Evolutionary conservation across 2,888 invertebrate species (phyloP).

Genomic region (Crocallis elinguaria): DNA sequence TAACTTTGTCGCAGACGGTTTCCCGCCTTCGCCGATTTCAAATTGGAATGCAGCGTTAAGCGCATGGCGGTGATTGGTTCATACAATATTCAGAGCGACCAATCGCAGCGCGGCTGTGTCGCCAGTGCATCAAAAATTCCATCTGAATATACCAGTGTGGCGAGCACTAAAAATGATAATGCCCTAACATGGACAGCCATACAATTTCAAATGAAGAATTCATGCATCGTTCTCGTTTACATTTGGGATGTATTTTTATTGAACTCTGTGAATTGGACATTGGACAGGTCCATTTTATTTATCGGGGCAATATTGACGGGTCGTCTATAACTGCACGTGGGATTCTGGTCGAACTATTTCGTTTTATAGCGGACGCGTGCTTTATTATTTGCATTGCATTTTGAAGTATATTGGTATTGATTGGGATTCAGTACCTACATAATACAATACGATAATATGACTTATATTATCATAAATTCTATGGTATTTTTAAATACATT

Average conservation of each 20-base stretch:
- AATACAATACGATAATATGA: too few relatives aligned
- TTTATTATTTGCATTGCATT: slow-evolving; percentile 29
- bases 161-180: slow-evolving; percentile 85
- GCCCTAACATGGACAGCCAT: slow-evolving; percentile 79
- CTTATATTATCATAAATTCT: too few relatives aligned
- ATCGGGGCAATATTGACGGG: slow-evolving; percentile 52
- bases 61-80: slow-evolving; percentile 82
- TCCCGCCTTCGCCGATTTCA: slow-evolving; percentile 80
- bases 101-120: slow-evolving; percentile 81
- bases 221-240: slow-evolving; percentile 77
- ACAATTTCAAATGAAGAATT: slow-evolving; percentile 84
- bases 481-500: too few relatives aligned
- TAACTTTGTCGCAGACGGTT: slow-evolving; percentile 69
- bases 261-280: slow-evolving; percentile 69
- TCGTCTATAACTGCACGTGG: slow-evolving; percentile 42
- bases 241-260: slow-evolving; percentile 79
- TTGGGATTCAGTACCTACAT: too few relatives aligned
- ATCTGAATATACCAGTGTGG: slow-evolving; percentile 84
- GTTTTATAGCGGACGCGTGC: slow-evolving; percentile 28
- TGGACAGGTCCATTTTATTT: slow-evolving; percentile 73
- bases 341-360: slow-evolving; percentile 50
- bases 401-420: too few relatives aligned
- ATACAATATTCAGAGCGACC: slow-evolving; percentile 83
- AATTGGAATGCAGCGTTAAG: slow-evolving; percentile 83
- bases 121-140: slow-evolving; percentile 86